Conservation (phyloP, 1,140 invertebrate genomes). For the Drosophila baimaii region DNA sequence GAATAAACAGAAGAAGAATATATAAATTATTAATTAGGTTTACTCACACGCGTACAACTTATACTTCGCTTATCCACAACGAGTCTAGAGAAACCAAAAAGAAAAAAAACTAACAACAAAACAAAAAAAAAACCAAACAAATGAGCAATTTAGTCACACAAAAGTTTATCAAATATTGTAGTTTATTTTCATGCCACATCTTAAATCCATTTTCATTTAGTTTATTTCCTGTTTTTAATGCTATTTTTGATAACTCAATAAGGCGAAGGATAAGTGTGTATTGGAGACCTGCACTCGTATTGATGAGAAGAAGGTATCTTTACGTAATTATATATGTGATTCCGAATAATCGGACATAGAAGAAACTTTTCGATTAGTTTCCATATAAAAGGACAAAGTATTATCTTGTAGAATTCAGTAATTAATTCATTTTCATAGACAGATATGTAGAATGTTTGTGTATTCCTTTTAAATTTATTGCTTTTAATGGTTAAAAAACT, state of each 20-base stretch:
- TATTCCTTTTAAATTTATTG: neutral
- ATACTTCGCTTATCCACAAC: slow-evolving; percentile 19
- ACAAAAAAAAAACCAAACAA: slow-evolving; percentile 3
- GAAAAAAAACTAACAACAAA: neutral
- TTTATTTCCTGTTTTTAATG: neutral
- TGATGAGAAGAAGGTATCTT: neutral
- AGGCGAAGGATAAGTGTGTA: neutral
- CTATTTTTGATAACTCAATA: neutral
- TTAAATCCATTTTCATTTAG: no score
- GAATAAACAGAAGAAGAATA: slow-evolving; percentile 16
- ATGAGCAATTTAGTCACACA: slow-evolving; percentile 15
- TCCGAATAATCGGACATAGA: neutral
- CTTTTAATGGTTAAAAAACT: no score
- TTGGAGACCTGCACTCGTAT: slow-evolving; percentile 4
- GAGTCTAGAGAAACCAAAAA: neutral
- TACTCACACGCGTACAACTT: slow-evolving; percentile 11
- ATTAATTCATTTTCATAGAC: neutral
- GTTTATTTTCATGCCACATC: neutral
- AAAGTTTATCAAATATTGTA: neutral
- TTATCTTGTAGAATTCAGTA: neutral
- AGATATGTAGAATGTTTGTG: no score
- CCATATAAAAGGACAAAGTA: neutral
- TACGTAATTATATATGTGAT: slow-evolving; percentile 3
- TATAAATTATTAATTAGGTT: slow-evolving; percentile 20
- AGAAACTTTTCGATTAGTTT: neutral